Evolutionary conservation across 2,888 invertebrate genomes (phyloP).

Genomic region (Mythimna impura): DNA sequence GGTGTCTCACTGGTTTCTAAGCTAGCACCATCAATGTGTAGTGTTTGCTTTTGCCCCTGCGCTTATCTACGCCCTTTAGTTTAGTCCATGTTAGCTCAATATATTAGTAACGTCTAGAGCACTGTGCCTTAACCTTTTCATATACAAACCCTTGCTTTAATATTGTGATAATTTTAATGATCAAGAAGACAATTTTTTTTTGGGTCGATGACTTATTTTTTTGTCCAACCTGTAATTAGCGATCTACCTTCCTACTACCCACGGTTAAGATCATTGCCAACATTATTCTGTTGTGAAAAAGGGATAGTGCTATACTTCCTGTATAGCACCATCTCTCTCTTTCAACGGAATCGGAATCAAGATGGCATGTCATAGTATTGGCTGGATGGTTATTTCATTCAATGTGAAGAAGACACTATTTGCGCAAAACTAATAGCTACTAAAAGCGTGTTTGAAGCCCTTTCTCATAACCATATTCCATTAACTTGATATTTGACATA

Average conservation of each 20-base stretch:
- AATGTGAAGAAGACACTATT: not conserved
- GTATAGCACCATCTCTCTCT: no score
- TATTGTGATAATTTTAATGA: not conserved
- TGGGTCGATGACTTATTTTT: not conserved
- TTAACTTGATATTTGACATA: constrained; percentile 1
- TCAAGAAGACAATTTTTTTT: not conserved
- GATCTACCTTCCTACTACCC: not conserved
- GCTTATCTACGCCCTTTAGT: constrained; percentile 41
- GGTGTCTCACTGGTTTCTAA: constrained; percentile 46
- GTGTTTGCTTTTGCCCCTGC: constrained; percentile 35
- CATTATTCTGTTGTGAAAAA: no score
- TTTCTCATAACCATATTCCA: not conserved
- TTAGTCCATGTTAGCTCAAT: constrained; percentile 1
- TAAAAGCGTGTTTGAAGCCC: not conserved
- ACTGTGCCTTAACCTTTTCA: not conserved
- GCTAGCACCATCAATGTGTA: constrained; percentile 47
- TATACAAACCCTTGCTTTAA: constrained; percentile 20
- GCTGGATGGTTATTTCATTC: not conserved
- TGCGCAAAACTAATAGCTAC: constrained; percentile 2
- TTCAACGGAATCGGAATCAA: no score
- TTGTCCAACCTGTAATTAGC: not conserved
- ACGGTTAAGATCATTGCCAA: no score
- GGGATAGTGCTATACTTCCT: no score
- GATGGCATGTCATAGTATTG: no score
- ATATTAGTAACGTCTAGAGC: not conserved